Conservation (phyloP, 2,888 invertebrate genomes). For the Netelia virgata region DNA sequence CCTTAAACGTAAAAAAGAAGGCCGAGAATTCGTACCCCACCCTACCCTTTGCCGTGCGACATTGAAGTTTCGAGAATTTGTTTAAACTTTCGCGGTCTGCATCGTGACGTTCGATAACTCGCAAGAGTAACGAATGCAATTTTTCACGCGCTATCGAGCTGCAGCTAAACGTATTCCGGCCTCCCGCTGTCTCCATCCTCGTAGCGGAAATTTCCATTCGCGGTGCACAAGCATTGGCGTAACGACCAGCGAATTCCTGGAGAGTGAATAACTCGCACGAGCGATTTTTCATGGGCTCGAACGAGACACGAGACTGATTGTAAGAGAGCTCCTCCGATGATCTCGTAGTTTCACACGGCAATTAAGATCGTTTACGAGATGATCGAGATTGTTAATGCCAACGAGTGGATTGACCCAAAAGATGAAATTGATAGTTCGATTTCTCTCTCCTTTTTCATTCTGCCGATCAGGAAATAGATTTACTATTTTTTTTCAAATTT, state of each 20-base stretch:
- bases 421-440: not conserved
- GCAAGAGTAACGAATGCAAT: slow-evolving; percentile 44
- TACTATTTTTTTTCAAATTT: too few relatives aligned
- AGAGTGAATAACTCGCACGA: slow-evolving; percentile 16
- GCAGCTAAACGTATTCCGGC: slow-evolving; percentile 69
- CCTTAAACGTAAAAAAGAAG: too few relatives aligned
- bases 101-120: not conserved
- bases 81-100: not conserved
- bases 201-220: slow-evolving; percentile 82
- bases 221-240: slow-evolving; percentile 79
- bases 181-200: slow-evolving; percentile 68
- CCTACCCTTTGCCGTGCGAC: not conserved
- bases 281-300: not conserved
- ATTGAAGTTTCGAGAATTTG: not conserved
- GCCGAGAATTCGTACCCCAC: too few relatives aligned
- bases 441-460: not conserved
- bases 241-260: slow-evolving; percentile 69
- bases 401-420: not conserved
- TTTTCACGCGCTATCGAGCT: slow-evolving; percentile 77
- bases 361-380: slow-evolving; percentile 2
- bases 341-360: slow-evolving; percentile 16
- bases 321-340: not conserved
- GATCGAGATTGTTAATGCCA: not conserved
- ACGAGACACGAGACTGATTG: not conserved
- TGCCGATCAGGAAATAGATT: too few relatives aligned